Conservation (phyloP, 2,797 vertebrate species). For the Malacoraja senta region DNA sequence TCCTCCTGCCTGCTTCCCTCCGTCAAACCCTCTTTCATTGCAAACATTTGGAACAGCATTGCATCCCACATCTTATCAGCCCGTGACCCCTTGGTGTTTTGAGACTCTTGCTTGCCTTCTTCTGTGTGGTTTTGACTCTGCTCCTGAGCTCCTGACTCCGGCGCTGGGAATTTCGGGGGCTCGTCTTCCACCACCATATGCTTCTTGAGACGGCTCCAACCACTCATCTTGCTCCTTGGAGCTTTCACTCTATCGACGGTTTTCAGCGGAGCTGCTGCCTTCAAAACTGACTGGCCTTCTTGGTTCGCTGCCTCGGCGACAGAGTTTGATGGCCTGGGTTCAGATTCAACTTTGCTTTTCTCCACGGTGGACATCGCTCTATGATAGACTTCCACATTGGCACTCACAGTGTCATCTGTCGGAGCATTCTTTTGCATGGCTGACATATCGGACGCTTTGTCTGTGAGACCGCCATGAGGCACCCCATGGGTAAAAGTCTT, state of each 20-base stretch:
- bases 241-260: slow-evolving; percentile 54
- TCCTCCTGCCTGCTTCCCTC: slow-evolving; percentile 46
- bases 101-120: slow-evolving; percentile 43
- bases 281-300: background rate
- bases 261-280: slow-evolving; percentile 50
- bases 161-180: slow-evolving; percentile 53
- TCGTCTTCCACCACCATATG: slow-evolving; percentile 75
- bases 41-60: slow-evolving; percentile 78
- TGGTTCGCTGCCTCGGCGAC: background rate
- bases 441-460: background rate
- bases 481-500: slow-evolving; percentile 40
- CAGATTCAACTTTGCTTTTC: background rate
- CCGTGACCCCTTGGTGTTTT: slow-evolving; percentile 54
- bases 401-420: background rate
- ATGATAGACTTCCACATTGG: background rate
- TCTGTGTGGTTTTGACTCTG: slow-evolving; percentile 39
- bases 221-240: slow-evolving; percentile 59
- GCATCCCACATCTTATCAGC: slow-evolving; percentile 87
- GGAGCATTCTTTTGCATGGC: background rate
- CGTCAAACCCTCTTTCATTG: slow-evolving; percentile 63
- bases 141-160: slow-evolving; percentile 38
- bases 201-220: slow-evolving; percentile 80
- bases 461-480: background rate
- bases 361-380: background rate
- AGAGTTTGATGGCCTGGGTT: background rate